Conservation (phyloP, 2,797 vertebrate species). For the Leucoraja ocellata region DNA sequence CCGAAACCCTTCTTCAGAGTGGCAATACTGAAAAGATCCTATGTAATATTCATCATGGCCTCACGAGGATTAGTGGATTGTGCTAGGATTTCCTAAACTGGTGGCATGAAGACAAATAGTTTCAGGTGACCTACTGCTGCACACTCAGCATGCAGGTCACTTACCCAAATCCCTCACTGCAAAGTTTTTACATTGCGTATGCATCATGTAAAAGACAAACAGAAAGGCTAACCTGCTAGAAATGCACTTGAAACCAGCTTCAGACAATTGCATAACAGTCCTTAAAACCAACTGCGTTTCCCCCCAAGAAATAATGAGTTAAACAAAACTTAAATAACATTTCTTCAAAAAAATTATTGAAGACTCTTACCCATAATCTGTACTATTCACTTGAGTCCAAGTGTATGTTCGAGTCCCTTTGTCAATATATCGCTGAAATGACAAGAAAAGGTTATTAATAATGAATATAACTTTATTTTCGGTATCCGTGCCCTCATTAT, state of each 20-base stretch:
- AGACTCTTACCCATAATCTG: constrained; percentile 84
- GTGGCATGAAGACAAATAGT: neutral
- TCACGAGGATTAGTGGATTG: neutral
- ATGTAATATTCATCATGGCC: neutral
- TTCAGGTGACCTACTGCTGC: neutral
- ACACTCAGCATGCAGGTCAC: neutral
- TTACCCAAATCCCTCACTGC: neutral
- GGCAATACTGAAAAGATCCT: neutral
- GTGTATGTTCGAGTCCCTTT: constrained; percentile 87
- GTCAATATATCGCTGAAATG: constrained; percentile 89
- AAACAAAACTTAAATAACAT: neutral
- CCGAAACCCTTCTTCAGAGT: no score
- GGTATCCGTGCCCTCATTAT: neutral
- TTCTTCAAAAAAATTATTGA: neutral
- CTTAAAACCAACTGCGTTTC: neutral
- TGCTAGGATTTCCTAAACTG: neutral
- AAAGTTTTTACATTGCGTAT: neutral
- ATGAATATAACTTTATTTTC: neutral
- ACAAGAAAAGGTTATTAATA: constrained; percentile 17
- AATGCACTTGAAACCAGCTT: neutral
- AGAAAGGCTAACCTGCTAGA: neutral
- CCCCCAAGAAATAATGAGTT: neutral
- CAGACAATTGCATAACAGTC: neutral
- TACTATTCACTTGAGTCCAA: constrained; percentile 89
- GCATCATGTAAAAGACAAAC: neutral